These are phyloP conservation scores for Trinorchestia longiramus DNA, from an alignment of 1,140 invertebrate genomes.

Conservation along the genomic window DNA sequence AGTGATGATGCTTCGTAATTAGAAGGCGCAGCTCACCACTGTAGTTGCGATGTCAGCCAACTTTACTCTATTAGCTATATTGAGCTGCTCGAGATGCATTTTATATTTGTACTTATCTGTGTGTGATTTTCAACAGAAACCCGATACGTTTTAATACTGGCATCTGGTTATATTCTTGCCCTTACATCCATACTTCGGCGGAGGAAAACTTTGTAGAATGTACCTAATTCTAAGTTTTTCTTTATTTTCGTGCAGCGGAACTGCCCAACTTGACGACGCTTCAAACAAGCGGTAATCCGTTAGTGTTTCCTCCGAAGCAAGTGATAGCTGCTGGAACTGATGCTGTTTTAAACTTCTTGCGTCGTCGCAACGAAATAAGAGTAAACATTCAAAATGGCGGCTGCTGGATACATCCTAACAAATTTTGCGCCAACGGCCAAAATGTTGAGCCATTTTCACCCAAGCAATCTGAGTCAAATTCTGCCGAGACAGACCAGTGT, in stretches of 20 bases:
- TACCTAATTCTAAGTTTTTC: background rate
- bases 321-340: background rate
- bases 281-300: background rate
- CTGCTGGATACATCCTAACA: conserved; percentile 8
- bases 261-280: background rate
- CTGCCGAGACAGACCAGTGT: background rate
- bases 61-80: no score
- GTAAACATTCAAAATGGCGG: conserved; percentile 13
- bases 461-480: background rate
- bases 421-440: background rate
- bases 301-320: conserved; percentile 40
- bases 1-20: no score
- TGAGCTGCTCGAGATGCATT: no score
- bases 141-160: background rate
- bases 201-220: background rate
- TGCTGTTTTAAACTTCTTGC: background rate
- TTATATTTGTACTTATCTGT: no score
- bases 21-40: no score
- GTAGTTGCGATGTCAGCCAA: no score
- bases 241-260: background rate
- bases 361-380: conserved; percentile 26
- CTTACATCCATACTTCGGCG: background rate
- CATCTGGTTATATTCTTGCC: background rate
- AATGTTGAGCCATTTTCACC: background rate
- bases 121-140: no score